Evolutionary conservation across 2,888 invertebrate genomes (phyloP), one percentile per base, ranked within the genome.

Genomic region (Dasypolia templi): DNA sequence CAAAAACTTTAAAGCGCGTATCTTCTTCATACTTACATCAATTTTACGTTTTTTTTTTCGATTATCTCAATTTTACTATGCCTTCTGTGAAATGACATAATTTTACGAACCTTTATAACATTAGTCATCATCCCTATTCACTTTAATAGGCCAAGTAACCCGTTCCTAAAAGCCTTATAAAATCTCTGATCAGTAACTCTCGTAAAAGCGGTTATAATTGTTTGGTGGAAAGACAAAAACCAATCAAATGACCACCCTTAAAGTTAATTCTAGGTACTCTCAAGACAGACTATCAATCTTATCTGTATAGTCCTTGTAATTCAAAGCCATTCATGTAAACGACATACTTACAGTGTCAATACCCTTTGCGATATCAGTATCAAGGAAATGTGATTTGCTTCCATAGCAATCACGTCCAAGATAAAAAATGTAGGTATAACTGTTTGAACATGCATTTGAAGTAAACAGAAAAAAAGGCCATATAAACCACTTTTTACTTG

Each of bases 321-420:
- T 73, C 22, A 63, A 51, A 72, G 22, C 17, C 58, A 68, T 59
- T 75, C 26, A 71, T 62, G 17, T 2, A 32, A 75, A 55, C 51
- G 56, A 70, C 55, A 66, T 62, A 63, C 68, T 63, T 82, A 69
- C 9, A n/a, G 58, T 77, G 83, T 84, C 77, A 81, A 72, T 82
- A 72, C 74, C 66, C 75, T 70, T 55, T 49, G 19, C 17, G 73
- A 61, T 85, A 83, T 70, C 76, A 72, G 32, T 76, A 46, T 70
- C 44, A 68, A 67, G 61, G 73, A 77, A 75, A 61, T 68, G 51
- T 73, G 74, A 73, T 76, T 74, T 61, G 61, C 53, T 72, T 76
- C 44, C 64, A 63, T 46, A 29, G 67, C 58, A 71, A 53, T 64
- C 46, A 55, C 44, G 22, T 29, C 12, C 7, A n/a, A 35, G 65